Percentiles rank a stretch among this genome's conserved stretches.
Evolutionary conservation across 2,888 invertebrate genomes (phyloP).

Genomic region (Rotaria sp.): DNA sequence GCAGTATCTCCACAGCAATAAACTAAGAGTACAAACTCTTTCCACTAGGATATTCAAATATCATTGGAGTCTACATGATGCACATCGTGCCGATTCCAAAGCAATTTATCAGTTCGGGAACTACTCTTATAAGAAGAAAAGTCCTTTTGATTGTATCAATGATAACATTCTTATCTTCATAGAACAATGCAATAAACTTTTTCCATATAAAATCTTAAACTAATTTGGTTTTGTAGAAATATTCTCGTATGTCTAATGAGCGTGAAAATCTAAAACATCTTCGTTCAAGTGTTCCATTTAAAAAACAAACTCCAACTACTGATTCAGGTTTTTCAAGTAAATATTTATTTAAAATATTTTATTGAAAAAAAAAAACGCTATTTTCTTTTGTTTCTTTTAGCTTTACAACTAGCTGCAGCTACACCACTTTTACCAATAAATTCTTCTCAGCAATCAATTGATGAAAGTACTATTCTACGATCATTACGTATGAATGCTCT

Average conservation of each 20-base stretch:
- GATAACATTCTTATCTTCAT: no score
- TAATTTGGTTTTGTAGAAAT: not conserved
- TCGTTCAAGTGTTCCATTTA: not conserved
- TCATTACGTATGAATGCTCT: not conserved
- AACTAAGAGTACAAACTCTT: no score
- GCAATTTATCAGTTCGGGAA: no score
- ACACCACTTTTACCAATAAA: not conserved
- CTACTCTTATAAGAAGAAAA: no score
- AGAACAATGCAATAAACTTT: no score
- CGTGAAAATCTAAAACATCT: not conserved
- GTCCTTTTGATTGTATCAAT: no score
- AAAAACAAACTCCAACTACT: not conserved
- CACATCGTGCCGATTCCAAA: no score
- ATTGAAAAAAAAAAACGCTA: no score
- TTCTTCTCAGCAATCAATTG: not conserved
- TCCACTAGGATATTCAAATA: no score
- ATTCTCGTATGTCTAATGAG: not conserved
- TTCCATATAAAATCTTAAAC: not conserved
- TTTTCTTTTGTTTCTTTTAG: not conserved
- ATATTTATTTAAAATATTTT: no score
- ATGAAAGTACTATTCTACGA: not conserved
- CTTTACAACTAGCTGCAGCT: not conserved
- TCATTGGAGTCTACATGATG: no score
- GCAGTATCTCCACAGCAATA: no score
- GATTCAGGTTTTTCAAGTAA: constrained; percentile 20